phyloP scores from a whole-genome alignment of 2,888 invertebrate species.

The Dioctria linearis region DNA sequence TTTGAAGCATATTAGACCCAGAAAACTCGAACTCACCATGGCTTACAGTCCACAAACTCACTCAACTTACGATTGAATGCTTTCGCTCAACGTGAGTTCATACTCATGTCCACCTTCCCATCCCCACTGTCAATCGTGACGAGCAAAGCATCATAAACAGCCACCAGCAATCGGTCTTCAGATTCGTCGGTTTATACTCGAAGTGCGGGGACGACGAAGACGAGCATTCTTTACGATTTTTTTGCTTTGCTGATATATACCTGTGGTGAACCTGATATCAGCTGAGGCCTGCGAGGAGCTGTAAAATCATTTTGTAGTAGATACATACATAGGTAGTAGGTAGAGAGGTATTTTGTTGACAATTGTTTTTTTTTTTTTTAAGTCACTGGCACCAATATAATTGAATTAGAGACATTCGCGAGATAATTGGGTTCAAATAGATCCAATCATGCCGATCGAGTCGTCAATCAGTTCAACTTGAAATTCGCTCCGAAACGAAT shows the following conservation, averaged over 20 bases:
- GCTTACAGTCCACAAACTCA: too few relatives aligned
- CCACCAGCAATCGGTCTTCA: too few relatives aligned
- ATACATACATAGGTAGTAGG: too few relatives aligned
- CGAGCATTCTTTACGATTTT: background rate
- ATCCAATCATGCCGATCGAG: background rate
- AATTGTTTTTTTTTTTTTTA: background rate
- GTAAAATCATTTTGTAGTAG: background rate
- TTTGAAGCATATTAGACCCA: too few relatives aligned
- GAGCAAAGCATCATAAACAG: too few relatives aligned
- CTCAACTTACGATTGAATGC: too few relatives aligned
- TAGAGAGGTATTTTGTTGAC: background rate
- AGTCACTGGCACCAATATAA: background rate
- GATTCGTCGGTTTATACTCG: background rate
- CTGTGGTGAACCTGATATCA: background rate
- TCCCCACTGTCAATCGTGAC: too few relatives aligned
- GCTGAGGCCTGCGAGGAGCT: background rate
- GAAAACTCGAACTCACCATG: too few relatives aligned
- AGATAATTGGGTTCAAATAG: slow-evolving; percentile 17
- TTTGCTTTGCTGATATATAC: background rate
- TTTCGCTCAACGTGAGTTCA: too few relatives aligned
- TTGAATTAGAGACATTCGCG: slow-evolving; percentile 6
- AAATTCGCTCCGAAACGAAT: slow-evolving; percentile 8
- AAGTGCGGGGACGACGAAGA: slow-evolving; percentile 3
- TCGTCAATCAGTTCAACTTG: slow-evolving; percentile 1
- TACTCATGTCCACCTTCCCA: too few relatives aligned